A percentile compares a stretch with the other conserved stretches of the same genome.
Conservation (phyloP, 2,113 vertebrate genomes). For the Zosterops lateralis region DNA sequence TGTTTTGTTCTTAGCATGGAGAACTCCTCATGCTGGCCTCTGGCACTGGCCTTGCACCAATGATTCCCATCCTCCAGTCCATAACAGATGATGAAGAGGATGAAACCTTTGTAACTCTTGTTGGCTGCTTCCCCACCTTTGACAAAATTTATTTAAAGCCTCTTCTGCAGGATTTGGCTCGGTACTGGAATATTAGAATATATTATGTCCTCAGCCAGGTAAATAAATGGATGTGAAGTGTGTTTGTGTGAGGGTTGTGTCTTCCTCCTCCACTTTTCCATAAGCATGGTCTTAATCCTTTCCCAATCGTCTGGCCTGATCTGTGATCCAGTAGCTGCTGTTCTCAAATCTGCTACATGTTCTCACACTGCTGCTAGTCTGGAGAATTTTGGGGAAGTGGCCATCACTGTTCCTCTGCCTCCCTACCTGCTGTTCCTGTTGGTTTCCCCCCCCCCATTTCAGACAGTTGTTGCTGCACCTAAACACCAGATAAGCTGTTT, state of each 20-base stretch:
- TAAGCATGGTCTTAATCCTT: neutral
- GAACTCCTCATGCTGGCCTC: conserved; percentile 80
- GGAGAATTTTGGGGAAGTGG: neutral
- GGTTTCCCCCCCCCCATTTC: neutral
- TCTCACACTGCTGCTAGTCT: neutral
- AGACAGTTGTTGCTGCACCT: neutral
- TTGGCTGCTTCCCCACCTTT: conserved; percentile 77
- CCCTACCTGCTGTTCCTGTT: neutral
- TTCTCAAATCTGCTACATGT: neutral
- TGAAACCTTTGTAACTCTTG: conserved; percentile 80
- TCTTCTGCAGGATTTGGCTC: conserved; percentile 73
- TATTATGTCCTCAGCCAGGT: conserved; percentile 82
- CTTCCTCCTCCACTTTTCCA: neutral
- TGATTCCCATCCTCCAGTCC: conserved; percentile 77
- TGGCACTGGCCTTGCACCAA: conserved; percentile 79
- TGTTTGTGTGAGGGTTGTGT: neutral
- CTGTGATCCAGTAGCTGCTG: neutral
- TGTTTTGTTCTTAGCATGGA: conserved; percentile 66
- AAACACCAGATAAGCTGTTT: neutral
- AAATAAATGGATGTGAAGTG: neutral
- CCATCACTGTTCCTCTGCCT: neutral
- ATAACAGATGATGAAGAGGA: conserved; percentile 78
- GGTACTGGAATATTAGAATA: conserved; percentile 77
- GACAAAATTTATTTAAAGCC: conserved; percentile 77
- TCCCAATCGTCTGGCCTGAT: neutral